Evolutionary conservation across 2,888 invertebrate species (phyloP), one percentile per base, ranked within the genome.

Genomic region (Limulus polyphemus): DNA sequence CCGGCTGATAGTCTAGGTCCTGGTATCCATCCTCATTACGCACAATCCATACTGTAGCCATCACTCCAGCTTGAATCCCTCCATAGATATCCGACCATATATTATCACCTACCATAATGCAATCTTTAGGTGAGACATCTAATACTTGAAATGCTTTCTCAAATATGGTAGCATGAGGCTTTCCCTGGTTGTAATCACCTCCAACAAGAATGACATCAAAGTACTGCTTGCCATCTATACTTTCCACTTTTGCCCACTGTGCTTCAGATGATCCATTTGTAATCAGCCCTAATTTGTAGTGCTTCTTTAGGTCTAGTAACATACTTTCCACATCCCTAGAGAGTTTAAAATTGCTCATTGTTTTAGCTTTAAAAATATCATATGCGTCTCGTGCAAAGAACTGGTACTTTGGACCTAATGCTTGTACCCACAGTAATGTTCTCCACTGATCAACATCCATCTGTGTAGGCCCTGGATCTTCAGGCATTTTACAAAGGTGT

Each of bases 41-140:
- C 69, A 88, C 81, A 32, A 32, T 32, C 90, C 89, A 90, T 17
- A 90, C 85, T 0, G 89, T 89, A 49, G 85, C 86, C 13, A 84
- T 86, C 64, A 88, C 75, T 69, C 84, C 83, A 49, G 89, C 88
- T 75, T 85, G 80, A 71, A 83, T 83, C 47, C 87, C 90, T 65
- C 90, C 90, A 78, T 84, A 82, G 72, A 91, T 89, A 76, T 91
- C 91, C 50, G 90, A 90, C 76, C 90, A 89, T 70, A 90, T 77
- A 75, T 88, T 89, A 75, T 91, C 91, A 56, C 90, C 90, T 72
- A 90, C 84, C 89, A 91, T 90, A 71, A 88, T 81, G 77, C 89
- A 90, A 69, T 84, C 82, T 61, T 81, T 78, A 1, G 90, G 86
- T 73, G 84, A 81, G 17, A 90, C 86, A 68, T 83, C 82, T 62